Evolutionary conservation across 2,113 vertebrate species (phyloP), one percentile per base, ranked within the genome.

Genomic region (Dasyprocta punctata): DNA sequence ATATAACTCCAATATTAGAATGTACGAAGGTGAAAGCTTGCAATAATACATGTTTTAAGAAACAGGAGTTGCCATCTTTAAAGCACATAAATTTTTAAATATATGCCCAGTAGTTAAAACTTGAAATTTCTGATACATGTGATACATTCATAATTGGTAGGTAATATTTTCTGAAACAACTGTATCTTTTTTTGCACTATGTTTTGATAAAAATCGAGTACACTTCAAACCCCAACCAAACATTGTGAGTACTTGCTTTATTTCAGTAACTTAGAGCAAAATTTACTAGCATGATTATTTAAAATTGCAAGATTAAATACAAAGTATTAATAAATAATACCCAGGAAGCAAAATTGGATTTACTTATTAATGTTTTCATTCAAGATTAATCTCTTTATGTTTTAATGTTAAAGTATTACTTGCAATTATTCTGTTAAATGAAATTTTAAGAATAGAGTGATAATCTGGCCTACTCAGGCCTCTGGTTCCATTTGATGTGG

Each of bases 311-410:
- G 36, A 63, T 94, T 94, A 96, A 97, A 93, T 52, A 81, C 61
- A n/a, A 95, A 96, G 73, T 33, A 92, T 20, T 94, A 97, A 86
- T 84, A 7, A 95, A 88, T 63, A 61, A 82, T 28, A 83, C 90
- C 92, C 90, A 41, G 65, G 89, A 95, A 87, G 8, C 24, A 96
- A 93, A 56, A 54, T 80, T 95, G 85, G 24, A 41, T 92, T 90
- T 89, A 58, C 56, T 96, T 26, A 65, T 86, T 86, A 58, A 82
- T n/a, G 13, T 67, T 78, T 89, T 81, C 20, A 92, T 69, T 80
- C 12, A 33, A 95, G 26, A 86, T 78, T 65, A 93, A 92, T 28
- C 41, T 81, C 5, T 56, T 90, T 80, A 20, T 94, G 71, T 1
- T 2, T 94, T 92, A 96, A 9, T 75, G 90, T 60, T 80, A 56